Conservation (phyloP, 2,888 invertebrate species). For the Palloptera scutellata region DNA sequence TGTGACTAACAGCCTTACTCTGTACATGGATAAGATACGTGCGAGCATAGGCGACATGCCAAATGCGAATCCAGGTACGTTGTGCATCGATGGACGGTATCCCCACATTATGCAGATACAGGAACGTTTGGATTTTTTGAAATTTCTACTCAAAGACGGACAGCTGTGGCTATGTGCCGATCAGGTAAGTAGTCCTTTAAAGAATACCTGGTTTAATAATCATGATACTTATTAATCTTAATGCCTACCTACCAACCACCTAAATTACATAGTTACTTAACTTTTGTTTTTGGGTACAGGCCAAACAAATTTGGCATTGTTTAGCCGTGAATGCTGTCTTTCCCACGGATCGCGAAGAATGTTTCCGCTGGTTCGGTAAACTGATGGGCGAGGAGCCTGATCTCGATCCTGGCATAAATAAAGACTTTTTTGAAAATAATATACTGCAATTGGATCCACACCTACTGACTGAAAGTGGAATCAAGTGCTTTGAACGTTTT, state of each 20-base stretch:
- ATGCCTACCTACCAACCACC: neutral
- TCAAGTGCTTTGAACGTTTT: constrained; percentile 82
- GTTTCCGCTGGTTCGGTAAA: constrained; percentile 98
- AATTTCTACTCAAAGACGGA: constrained; percentile 93
- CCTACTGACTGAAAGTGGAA: constrained; percentile 92
- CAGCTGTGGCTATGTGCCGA: constrained; percentile 96
- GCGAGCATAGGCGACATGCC: constrained; percentile 66
- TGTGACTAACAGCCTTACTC: constrained; percentile 89
- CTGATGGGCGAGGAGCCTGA: constrained; percentile 97
- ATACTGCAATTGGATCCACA: constrained; percentile 91
- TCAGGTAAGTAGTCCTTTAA: constrained; percentile 65
- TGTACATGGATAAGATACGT: constrained; percentile 89
- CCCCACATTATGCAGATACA: constrained; percentile 92
- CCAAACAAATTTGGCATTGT: constrained; percentile 96
- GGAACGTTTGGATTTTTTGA: constrained; percentile 90
- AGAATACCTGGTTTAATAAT: too few relatives aligned
- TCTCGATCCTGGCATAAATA: constrained; percentile 93
- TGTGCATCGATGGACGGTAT: constrained; percentile 84
- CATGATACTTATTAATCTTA: too few relatives aligned
- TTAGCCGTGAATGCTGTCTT: constrained; percentile 94
- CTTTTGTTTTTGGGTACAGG: constrained; percentile 57
- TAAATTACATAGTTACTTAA: neutral
- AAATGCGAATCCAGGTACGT: constrained; percentile 75
- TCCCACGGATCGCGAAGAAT: constrained; percentile 91
- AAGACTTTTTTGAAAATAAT: constrained; percentile 95